Base-by-base conservation (phyloP, 1,140 invertebrate species). In the Drosophila ironensis region DNA sequence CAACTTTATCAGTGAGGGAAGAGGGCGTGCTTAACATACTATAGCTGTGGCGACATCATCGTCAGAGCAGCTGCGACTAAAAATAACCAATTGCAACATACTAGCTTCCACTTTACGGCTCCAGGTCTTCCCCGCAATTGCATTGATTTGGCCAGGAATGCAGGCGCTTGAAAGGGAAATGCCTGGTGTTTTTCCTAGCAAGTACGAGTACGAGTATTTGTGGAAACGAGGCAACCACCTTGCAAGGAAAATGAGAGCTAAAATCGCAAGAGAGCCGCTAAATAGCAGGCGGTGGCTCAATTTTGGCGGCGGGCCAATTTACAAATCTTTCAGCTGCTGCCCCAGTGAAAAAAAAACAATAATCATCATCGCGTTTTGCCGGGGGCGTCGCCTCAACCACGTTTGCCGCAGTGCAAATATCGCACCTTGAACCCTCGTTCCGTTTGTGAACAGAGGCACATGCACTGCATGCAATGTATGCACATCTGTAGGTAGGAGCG, bases 371-470 rank as follows among this genome's bases (percentile, higher is more conserved):
- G 42, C 33, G n/a, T 38, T 40, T 22, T 24, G 33, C 11, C 12
- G 59, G 59, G 41, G 41, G 41, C 42, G 42, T 48, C 24, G 57
- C 25, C 60, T 61, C n/a, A 33, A 48, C 60, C 41, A 19, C 33
- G 30, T 28, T 63, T 40, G 16, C 42, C 40, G 57, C 57, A 38
- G 33, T 24, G 25, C 12, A 22, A 27, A 17, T 52, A 53, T 17
- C 33, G 33, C 20, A 64, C 61, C 61, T 80, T 80, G 70, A 80
- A 80, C 75, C 74, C 63, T 68, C 30, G 51, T 30, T 57, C 42
- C 30, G 24, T 9, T 12, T 30, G 19, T n/a, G 5, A 4, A 2
- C 22, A 12, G 12, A 30, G 2, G 20, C 5, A 22, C 2, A 22
- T 22, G 5, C 20, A 22, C 20, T 2, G 2, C 5, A 22, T 22